Conservation (phyloP, 2,797 vertebrate genomes). For the Lutjanus campechanus region DNA sequence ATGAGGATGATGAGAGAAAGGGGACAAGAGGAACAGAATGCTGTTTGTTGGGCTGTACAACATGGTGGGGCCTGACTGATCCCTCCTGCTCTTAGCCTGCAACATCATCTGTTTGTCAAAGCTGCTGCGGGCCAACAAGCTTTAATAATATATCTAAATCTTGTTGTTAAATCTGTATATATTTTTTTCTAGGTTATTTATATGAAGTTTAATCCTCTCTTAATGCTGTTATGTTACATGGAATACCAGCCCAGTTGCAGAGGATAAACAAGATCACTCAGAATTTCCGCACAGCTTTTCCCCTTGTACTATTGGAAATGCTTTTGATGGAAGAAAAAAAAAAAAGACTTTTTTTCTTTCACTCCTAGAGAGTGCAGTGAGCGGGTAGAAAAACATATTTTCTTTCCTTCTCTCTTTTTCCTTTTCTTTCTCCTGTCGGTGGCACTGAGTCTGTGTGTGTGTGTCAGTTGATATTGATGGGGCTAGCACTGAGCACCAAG, state of each 20-base stretch:
- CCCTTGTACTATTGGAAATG: constrained; percentile 42
- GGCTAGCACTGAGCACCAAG: constrained; percentile 54
- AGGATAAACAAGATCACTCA: constrained; percentile 69
- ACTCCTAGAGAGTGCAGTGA: constrained; percentile 23
- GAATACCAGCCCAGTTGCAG: constrained; percentile 57
- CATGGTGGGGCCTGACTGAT: constrained; percentile 49
- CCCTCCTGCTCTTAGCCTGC: constrained; percentile 49
- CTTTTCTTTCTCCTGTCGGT: constrained; percentile 39
- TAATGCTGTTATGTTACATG: constrained; percentile 70
- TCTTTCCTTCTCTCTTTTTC: constrained; percentile 11
- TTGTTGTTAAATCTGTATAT: constrained; percentile 74
- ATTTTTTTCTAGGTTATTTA: constrained; percentile 70
- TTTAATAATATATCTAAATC: constrained; percentile 67
- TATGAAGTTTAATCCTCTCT: constrained; percentile 66
- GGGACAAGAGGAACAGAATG: constrained; percentile 48
- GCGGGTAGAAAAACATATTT: constrained; percentile 42
- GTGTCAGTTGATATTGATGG: constrained; percentile 72
- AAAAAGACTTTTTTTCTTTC: constrained; percentile 17
- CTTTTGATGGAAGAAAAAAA: constrained; percentile 50
- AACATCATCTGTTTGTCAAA: constrained; percentile 65
- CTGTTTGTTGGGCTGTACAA: constrained; percentile 67
- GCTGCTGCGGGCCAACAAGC: constrained; percentile 52
- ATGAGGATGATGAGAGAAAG: constrained; percentile 19
- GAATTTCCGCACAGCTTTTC: constrained; percentile 54
- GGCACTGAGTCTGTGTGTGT: constrained; percentile 39